Base-by-base conservation (phyloP, 1,140 invertebrate species). In the Dufourea novaeangliae region DNA sequence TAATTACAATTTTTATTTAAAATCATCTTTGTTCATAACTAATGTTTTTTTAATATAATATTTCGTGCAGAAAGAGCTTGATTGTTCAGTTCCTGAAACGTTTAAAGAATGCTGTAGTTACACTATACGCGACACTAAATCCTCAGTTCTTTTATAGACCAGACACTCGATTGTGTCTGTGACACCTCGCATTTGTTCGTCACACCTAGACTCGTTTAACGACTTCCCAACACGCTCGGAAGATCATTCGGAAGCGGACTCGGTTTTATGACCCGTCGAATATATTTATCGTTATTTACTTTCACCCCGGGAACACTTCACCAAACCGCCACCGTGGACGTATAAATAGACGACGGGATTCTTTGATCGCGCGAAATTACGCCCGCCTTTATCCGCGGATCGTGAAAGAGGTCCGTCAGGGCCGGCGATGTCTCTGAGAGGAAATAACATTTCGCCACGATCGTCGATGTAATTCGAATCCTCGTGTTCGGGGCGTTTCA, bases 281-380 rank as follows among this genome's bases (percentile, higher is more conserved):
- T 25, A 3, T 25, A 72, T 62, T 62, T n/a, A 20, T 27, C 5
- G 17, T n/a, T 22, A 14, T 50, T 72, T 46, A 32, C 3, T 12
- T 46, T 20, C 17, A 32, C 1, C 6, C 54, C 12, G 17, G 2
- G 54, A 17, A 34, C 39, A 27, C 1, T 20, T 17, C 37, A 10
- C 22, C 57, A 12, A 12, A 12, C 14, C 8, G 32, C 41, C 7
- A 17, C 41, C 14, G 41, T 12, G 54, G 56, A 34, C 17, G 34
- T 34, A 72, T 50, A 50, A 62, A 72, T 34, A 34, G 14, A 25
- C 14, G 12, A 62, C n/a, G 29, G 37, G 41, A 62, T 62, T 62
- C 71, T 74, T 74, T 66, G 61, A 74, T 74, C 62, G 61, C 25
- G 34, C 34, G 61, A 56, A 39, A 52, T 63, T 64, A 17, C 61